These are phyloP conservation scores for Himalopsyche phryganea DNA, from an alignment of 1,140 invertebrate genomes.

Conservation along the genomic window DNA sequence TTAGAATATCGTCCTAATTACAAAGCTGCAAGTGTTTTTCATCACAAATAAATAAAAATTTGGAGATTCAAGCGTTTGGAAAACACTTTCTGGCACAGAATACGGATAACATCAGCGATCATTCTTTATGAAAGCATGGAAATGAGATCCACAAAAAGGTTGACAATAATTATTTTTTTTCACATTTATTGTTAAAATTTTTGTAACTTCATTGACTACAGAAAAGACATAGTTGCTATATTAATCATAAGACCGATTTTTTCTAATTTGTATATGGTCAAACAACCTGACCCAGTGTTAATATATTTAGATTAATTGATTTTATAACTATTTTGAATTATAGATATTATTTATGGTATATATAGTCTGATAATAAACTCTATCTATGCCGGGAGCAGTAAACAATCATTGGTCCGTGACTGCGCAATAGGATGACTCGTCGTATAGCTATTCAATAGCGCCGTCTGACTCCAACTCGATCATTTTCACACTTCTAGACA, in stretches of 20 bases:
- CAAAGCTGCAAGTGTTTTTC: not conserved
- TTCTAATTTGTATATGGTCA: not conserved
- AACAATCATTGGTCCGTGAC: too few species aligned
- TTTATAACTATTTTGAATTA: too few species aligned
- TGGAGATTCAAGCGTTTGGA: not conserved
- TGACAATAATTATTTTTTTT: not conserved
- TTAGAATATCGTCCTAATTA: slow-evolving; percentile 13
- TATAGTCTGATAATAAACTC: too few species aligned
- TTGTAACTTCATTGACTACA: not conserved
- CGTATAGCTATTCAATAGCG: too few species aligned
- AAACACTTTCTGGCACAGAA: not conserved
- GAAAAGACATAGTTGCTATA: slow-evolving; percentile 2
- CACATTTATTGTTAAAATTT: not conserved
- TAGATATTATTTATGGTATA: too few species aligned
- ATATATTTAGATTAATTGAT: too few species aligned
- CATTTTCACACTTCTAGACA: too few species aligned
- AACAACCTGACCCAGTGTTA: not conserved
- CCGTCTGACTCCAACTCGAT: too few species aligned
- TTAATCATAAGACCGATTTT: slow-evolving; percentile 1
- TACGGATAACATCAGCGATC: not conserved
- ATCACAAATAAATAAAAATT: not conserved
- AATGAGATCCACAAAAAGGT: too few species aligned
- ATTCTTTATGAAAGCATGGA: not conserved
- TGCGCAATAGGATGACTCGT: too few species aligned
- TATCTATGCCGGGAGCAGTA: too few species aligned